A percentile compares a stretch with the other conserved stretches of the same genome.
Conservation (phyloP, 2,888 invertebrate species). For the Antitype chi region DNA sequence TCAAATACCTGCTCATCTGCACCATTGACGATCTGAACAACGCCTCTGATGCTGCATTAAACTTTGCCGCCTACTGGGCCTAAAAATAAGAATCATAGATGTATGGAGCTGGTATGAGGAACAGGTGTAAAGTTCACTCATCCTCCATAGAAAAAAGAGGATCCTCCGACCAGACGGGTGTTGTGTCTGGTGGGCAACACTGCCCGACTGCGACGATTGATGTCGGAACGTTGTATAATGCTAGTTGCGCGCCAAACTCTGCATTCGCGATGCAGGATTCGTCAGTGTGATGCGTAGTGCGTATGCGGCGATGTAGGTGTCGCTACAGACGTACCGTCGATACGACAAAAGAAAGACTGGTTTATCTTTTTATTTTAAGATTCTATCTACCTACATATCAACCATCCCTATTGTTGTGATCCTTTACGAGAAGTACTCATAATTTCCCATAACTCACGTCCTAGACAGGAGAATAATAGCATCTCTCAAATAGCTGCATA, state of each 20-base stretch:
- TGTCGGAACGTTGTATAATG: no score
- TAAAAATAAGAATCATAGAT: background rate
- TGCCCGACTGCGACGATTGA: no score
- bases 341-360: background rate
- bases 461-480: slow-evolving; percentile 5
- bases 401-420: background rate
- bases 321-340: background rate
- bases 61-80: background rate
- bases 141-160: no score
- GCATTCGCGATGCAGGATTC: no score
- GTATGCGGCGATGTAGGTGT: no score
- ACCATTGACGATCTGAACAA: background rate
- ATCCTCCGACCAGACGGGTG: no score
- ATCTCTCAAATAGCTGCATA: slow-evolving; percentile 25
- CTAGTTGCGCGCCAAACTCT: no score
- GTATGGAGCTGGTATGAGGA: no score
- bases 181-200: no score
- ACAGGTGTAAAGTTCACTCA: no score
- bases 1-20: no score
- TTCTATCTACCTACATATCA: background rate
- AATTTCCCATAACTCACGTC: slow-evolving; percentile 1
- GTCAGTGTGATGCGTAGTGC: no score
- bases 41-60: background rate
- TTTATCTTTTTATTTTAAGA: background rate
- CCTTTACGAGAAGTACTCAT: background rate